These are phyloP conservation scores for Bufo bufo DNA, from an alignment of 2,113 vertebrate species.

Conservation along the genomic window DNA sequence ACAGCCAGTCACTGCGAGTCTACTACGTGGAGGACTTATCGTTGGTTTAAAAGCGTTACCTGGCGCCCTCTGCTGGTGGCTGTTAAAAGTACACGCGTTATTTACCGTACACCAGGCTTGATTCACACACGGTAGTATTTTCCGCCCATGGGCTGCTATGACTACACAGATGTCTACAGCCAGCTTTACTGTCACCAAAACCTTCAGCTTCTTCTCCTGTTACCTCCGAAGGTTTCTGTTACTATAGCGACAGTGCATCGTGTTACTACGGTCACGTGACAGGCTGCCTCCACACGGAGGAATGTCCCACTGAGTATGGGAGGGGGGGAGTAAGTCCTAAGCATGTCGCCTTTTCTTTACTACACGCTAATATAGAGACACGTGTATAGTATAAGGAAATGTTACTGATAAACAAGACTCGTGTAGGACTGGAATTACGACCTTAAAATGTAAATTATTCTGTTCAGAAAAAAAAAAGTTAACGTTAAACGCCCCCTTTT, in stretches of 20 bases:
- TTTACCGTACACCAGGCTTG: too few species aligned
- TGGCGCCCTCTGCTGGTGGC: neutral
- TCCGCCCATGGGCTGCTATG: too few species aligned
- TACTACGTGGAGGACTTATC: neutral
- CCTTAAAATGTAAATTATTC: neutral
- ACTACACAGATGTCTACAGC: too few species aligned
- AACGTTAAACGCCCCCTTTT: neutral
- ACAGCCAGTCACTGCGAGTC: neutral
- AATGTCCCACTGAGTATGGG: neutral
- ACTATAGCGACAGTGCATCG: neutral
- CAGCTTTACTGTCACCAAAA: too few species aligned
- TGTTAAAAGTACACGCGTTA: neutral
- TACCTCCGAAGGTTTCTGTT: neutral
- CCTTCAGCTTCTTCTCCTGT: too few species aligned
- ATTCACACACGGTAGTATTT: too few species aligned
- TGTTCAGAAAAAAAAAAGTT: neutral
- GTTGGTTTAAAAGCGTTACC: too few species aligned
- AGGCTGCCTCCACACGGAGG: neutral
- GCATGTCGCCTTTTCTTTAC: neutral
- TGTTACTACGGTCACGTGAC: neutral
- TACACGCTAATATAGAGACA: neutral
- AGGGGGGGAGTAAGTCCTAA: neutral
- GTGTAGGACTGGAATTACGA: neutral
- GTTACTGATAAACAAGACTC: neutral
- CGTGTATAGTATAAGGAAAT: neutral